A percentile compares a stretch with the other conserved stretches of the same genome.
Conservation (phyloP, 2,888 invertebrate species). For the Eulithis testata region DNA sequence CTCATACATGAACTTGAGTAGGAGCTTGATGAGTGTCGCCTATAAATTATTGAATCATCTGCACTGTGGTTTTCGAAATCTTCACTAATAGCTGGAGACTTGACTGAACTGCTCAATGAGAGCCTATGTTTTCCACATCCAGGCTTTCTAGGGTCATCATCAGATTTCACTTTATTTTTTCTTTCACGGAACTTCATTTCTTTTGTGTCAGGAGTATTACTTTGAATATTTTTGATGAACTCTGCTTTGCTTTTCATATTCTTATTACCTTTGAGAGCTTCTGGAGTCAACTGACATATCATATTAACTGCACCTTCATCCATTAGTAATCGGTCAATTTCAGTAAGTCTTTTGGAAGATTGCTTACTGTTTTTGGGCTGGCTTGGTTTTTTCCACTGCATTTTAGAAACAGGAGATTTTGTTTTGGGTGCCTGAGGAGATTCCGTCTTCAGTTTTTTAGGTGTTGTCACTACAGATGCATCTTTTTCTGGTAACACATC, state of each 20-base stretch:
- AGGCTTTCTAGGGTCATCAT: conserved; percentile 68
- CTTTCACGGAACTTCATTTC: conserved; percentile 82
- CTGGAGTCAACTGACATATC: conserved; percentile 90
- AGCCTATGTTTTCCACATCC: conserved; percentile 66
- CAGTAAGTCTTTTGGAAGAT: conserved; percentile 84
- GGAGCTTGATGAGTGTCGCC: conserved; percentile 93
- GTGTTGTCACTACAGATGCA: conserved; percentile 54
- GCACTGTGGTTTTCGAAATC: conserved; percentile 86
- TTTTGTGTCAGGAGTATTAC: conserved; percentile 72
- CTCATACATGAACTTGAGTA: conserved; percentile 90
- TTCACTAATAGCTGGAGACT: conserved; percentile 85
- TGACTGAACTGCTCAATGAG: conserved; percentile 70
- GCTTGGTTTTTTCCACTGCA: conserved; percentile 76
- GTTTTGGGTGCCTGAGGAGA: conserved; percentile 57
- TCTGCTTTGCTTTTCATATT: conserved; percentile 84
- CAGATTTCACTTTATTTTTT: conserved; percentile 73
- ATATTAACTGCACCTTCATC: conserved; percentile 95
- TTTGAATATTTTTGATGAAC: conserved; percentile 86
- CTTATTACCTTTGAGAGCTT: conserved; percentile 77
- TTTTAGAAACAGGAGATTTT: conserved; percentile 69
- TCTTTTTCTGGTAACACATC: conserved; percentile 52
- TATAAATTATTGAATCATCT: conserved; percentile 91
- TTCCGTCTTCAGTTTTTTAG: conserved; percentile 67
- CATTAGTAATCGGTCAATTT: conserved; percentile 90
- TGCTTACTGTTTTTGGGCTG: conserved; percentile 75